Evolutionary conservation across 2,888 invertebrate genomes (phyloP).

Genomic region (Argyresthia albistria): DNA sequence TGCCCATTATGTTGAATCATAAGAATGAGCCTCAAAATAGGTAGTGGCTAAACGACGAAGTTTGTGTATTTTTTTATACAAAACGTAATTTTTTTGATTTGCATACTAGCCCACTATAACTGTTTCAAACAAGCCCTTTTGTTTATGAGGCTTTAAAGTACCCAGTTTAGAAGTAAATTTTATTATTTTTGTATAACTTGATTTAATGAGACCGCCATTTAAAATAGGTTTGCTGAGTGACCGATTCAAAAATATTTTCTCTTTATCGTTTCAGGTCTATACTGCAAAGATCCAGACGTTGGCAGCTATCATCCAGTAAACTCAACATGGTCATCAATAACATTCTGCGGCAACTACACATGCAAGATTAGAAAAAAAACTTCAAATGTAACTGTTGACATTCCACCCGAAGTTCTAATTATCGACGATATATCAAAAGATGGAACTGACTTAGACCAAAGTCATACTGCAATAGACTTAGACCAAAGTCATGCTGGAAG

Average conservation of each 20-base stretch:
- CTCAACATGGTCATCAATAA: slow-evolving; percentile 47
- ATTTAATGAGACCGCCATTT: no score
- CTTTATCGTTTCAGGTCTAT: slow-evolving; percentile 38
- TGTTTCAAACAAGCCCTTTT: no score
- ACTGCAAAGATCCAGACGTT: slow-evolving; percentile 60
- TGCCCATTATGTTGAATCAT: no score
- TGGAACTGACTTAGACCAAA: neutral
- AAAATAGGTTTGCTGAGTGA: no score
- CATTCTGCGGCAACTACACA: slow-evolving; percentile 59
- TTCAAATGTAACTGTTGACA: neutral
- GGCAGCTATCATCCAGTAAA: slow-evolving; percentile 44
- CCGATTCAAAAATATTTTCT: neutral
- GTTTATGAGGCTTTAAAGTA: no score
- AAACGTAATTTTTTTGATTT: no score
- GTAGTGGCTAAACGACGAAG: no score
- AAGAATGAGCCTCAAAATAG: no score
- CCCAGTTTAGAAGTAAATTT: no score
- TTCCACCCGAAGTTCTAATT: neutral
- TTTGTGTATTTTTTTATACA: no score
- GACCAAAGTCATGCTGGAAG: neutral
- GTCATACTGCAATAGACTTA: neutral
- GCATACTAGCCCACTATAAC: no score
- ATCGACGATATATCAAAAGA: neutral
- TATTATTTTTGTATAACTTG: no score
- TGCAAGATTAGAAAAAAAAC: slow-evolving; percentile 39